Evolutionary conservation across 2,797 vertebrate genomes (phyloP).

Genomic region (Lophotriccus pileatus): DNA sequence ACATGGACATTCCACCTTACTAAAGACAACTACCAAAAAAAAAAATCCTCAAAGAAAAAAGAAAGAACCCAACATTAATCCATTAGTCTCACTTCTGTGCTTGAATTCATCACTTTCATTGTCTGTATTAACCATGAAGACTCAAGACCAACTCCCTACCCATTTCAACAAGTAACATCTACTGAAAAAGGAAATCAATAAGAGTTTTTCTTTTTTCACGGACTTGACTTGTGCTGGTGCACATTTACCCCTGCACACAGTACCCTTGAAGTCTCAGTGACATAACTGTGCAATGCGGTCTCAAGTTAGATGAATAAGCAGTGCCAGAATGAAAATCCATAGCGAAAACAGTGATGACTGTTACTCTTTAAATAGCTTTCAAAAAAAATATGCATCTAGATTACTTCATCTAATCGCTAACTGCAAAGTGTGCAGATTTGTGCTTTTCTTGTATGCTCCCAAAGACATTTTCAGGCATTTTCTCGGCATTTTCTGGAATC

Average conservation of each 20-base stretch:
- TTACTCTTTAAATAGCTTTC: background rate
- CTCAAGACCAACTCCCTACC: background rate
- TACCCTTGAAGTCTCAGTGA: background rate
- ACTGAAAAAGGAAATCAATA: background rate
- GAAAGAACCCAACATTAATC: background rate
- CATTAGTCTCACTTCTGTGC: background rate
- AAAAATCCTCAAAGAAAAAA: background rate
- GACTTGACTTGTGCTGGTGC: background rate
- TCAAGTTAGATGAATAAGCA: background rate
- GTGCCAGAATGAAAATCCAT: background rate
- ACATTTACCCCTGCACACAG: background rate
- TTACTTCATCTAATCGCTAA: background rate
- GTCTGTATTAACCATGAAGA: background rate
- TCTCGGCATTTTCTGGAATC: conserved; percentile 2
- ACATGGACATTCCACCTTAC: background rate
- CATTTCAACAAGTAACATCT: background rate
- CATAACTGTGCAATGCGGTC: background rate
- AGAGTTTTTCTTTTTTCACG: background rate
- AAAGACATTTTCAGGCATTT: conserved; percentile 22
- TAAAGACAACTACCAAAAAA: background rate
- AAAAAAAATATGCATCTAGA: background rate
- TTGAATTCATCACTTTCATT: background rate
- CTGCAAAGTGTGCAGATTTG: background rate
- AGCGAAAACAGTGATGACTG: background rate
- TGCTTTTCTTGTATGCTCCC: background rate